Evolutionary conservation across 1,140 invertebrate genomes (phyloP).

Genomic region (Belonocnema kinseyi): DNA sequence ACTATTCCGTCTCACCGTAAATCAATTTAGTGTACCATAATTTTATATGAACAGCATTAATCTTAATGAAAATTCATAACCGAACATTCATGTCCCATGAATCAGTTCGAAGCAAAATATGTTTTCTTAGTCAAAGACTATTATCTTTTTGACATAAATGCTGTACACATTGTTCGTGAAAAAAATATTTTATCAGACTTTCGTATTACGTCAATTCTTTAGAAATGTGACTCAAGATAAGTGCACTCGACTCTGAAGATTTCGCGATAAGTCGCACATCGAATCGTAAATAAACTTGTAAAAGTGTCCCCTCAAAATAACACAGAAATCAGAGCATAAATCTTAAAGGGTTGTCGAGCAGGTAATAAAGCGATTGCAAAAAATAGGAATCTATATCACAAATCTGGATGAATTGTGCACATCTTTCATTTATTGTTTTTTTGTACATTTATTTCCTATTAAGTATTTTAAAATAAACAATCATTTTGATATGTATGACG

Average conservation of each 20-base stretch:
- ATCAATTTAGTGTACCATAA: too few relatives aligned
- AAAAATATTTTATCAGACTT: conserved; percentile 26
- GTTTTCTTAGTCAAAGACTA: conserved; percentile 6
- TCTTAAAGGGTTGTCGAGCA: conserved; percentile 17
- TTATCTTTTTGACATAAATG: neutral
- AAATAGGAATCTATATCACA: neutral
- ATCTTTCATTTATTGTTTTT: neutral
- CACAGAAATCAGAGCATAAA: conserved; percentile 24
- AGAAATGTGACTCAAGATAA: conserved; percentile 26
- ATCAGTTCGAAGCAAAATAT: conserved; percentile 18
- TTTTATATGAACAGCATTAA: too few relatives aligned
- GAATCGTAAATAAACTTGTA: conserved; percentile 32
- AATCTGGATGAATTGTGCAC: conserved; percentile 13
- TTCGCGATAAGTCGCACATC: conserved; percentile 29
- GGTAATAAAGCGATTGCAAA: conserved; percentile 20
- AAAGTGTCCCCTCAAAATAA: conserved; percentile 15
- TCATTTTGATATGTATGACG: too few relatives aligned
- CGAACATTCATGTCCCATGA: conserved; percentile 11
- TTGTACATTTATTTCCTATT: neutral
- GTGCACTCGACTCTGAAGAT: conserved; percentile 27
- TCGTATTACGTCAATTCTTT: conserved; percentile 27
- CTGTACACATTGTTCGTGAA: neutral
- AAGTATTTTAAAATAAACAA: too few relatives aligned
- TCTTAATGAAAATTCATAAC: conserved; percentile 15
- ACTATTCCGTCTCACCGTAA: too few relatives aligned